Evolutionary conservation across 2,113 vertebrate genomes (phyloP), one percentile per base, ranked within the genome.

Genomic region (Ivindomyrus marchei): DNA sequence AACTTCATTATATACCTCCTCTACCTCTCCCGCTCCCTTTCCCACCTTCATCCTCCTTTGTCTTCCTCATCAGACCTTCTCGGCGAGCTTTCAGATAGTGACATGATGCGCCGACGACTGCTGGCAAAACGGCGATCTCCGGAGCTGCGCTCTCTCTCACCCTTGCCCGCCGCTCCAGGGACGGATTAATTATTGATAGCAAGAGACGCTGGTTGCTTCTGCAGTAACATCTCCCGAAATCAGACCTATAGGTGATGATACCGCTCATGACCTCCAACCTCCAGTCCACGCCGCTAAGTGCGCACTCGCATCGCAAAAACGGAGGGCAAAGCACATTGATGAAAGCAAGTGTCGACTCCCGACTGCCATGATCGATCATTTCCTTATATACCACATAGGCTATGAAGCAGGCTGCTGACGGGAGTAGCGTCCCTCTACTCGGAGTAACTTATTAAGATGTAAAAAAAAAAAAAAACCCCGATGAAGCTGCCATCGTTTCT

Each of bases 1-100:
- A 97, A 97, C 98, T 97, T 98, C 97, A 98, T 98, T 97, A 97
- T 98, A 97, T 96, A 96, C 97, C 96, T 94, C 96, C 95, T 95
- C 95, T 94, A 94, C 96, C 96, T 95, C 96, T 93, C 95, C 94
- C 94, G 94, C 93, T 92, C 92, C 94, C 94, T 94, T 94, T 96
- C 94, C 91, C 96, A 93, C 94, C 97, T 96, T 97, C 97, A 97
- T 97, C 96, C 97, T 94, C 95, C 96, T 93, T 96, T 95, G 94
- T 95, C 96, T 94, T 96, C 96, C 94, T 92, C 95, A 94, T 95
- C 96, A 92, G 95, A 94, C 90, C 95, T 94, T 93, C 93, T 94
- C 93, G 94, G 95, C 94, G 94, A 94, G 83, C 94, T 91, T 93
- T 93, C 94, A 92, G 93, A 91, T 85, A 31, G 94, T 93, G 95